Evolutionary conservation across 2,888 invertebrate species (phyloP), one percentile per base, ranked within the genome.

Genomic region (Drosophila emarginata): DNA sequence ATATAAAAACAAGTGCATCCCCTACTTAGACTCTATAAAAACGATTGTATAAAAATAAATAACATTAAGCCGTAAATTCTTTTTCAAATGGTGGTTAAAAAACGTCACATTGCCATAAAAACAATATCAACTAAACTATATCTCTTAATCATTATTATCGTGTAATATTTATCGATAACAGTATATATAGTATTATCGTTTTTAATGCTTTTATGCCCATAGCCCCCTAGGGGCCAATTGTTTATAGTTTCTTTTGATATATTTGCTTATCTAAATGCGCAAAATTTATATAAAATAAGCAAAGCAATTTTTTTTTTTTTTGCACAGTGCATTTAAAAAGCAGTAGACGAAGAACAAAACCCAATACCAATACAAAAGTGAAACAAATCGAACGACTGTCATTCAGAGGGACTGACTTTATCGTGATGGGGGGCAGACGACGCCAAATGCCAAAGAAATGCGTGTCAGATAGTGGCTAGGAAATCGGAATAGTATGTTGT

Each of bases 181-280:
- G n/a, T 52, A 12, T 15, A 15, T 12, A 23, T 11, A 14, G 9
- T 59, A 45, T 14, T 14, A 60, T 53, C 23, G 15, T 40, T 50
- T 32, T 32, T 32, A 32, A 32, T 32, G 9, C 32, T 11, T 26
- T 23, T 23, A 23, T 23, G 14, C 40, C 58, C 36, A 15, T 3
- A 40, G 51, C 36, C 54, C 40, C 14, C 23, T 45, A 12, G 50
- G 52, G 57, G 28, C 56, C 63, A 64, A 66, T 70, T 67, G 73
- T 74, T 80, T 80, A 79, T 81, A 73, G 68, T 75, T 69, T 65
- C 39, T 57, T 68, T 60, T 66, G 66, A 77, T 81, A 71, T 73
- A 67, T 66, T 14, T 18, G 75, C 80, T 83, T 86, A 83, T 86
- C 83, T 78, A 80, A 83, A 62, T 82, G 78, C 86, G 84, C 84